Evolutionary conservation across 2,113 vertebrate genomes (phyloP), one percentile per base, ranked within the genome.

Genomic region (Gallinago paraguaiae): DNA sequence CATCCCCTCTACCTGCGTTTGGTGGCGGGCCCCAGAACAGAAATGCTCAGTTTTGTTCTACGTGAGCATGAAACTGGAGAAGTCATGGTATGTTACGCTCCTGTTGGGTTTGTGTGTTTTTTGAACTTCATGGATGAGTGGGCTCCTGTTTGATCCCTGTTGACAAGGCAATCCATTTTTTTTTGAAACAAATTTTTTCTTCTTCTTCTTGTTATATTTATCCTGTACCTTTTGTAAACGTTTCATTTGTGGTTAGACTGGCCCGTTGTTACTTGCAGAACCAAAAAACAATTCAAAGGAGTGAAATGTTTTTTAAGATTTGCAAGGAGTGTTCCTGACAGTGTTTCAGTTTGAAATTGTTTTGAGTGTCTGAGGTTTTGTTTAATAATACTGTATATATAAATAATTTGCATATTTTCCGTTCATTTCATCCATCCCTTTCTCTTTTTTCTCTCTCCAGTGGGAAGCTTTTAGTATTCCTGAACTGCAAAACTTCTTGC

Each of bases 391-490:
- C 24, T 33, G 13, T 35, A 1, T 41, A 4, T 63, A 37, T 28
- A 78, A 33, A 57, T 35, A 5, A 41, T 10, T 6, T 6, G 6
- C 30, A 7, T 37, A 11, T 78, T 72, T 89, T 51, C 53, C 51
- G 8, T 61, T 78, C 6, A 9, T 37, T 43, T 67, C 15, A 43
- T 46, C 20, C 24, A 17, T 85, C 59, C 51, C 70, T 51, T 65
- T 13, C 23, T 54, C 31, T 65, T 43, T 37, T 45, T 54, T 75
- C 46, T 23, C 50, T 48, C 82, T 39, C 4, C 97, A 99, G 99
- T 99, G 99, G 99, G 99, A 99, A 81, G 99, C 99, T 39, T 99
- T 99, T 91, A 99, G 98, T 83, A 98, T 99, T 92, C 99, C 99
- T 2, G 99, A 99, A 95, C 98, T 99, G 64, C 97, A 98, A 15